Evolutionary conservation across 1,140 invertebrate genomes (phyloP), one percentile per base, ranked within the genome.

Genomic region (Amphibalanus amphitrite): DNA sequence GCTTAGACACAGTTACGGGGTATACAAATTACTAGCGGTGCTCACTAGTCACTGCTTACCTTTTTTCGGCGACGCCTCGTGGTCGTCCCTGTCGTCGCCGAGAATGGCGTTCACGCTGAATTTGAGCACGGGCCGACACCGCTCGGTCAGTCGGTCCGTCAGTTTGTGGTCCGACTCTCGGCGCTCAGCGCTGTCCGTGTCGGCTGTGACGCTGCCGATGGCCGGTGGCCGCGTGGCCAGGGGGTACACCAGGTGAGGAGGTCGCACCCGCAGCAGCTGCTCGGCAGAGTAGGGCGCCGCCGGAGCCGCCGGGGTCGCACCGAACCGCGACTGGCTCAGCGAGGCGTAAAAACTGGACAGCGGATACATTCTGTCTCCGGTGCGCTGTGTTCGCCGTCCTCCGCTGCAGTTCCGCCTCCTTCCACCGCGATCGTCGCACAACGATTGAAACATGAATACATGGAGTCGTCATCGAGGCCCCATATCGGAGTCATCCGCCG

Each of bases 381-480:
- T 23, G 47, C 13, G 47, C 47, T 1, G 47, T 20, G 6, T 20
- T 59, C 13, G 47, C 47, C 13, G 47, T n/a, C 47, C 10, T 13
- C 17, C 47, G 47, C 17, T 20, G 47, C 47, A 17, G 38, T 38
- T 38, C 33, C 47, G 47, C 47, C 47, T 6, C 13, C 47, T 13
- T 1, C 17, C 20, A 1, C 47, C 47, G 47, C 20, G 47, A 13
- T 59, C 47, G 47, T 20, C 47, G 47, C 6, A 20, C 13, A 8
- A 20, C 47, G 47, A 59, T 59, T 59, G 47, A 59, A 59, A 59
- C 47, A 59, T 59, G 47, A 59, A 59, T 59, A 59, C 47, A 59
- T 59, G 47, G 20, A 59, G 47, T 20, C 47, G 47, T 59, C 47
- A 59, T 59, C 47, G 47, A 59, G 47, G 47, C 1, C n/a, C 47